Percentiles rank a stretch among this genome's conserved stretches.
Evolutionary conservation across 2,113 vertebrate species (phyloP).

Genomic region (Puntigrus tetrazona): DNA sequence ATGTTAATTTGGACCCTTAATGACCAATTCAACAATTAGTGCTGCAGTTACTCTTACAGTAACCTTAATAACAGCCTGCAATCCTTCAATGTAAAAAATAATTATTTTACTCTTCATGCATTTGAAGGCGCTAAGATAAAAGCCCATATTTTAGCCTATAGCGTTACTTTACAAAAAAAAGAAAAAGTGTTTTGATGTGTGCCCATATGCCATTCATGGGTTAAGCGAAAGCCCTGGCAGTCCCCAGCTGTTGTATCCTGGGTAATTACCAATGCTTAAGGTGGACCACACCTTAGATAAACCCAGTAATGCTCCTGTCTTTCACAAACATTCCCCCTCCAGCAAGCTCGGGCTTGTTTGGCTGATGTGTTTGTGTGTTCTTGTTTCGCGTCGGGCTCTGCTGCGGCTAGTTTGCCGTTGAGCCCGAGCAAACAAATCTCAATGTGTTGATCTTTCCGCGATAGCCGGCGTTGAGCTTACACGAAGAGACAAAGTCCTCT

Average conservation of each 20-base stretch:
- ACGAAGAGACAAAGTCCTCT: constrained; percentile 62
- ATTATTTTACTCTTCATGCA: neutral
- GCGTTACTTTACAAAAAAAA: neutral
- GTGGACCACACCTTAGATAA: constrained; percentile 95
- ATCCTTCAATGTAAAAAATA: no score
- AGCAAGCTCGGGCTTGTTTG: constrained; percentile 90
- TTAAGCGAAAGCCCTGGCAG: constrained; percentile 71
- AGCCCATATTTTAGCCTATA: neutral
- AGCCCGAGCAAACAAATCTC: constrained; percentile 75
- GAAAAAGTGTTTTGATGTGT: neutral
- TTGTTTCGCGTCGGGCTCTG: constrained; percentile 70
- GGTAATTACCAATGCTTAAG: constrained; percentile 87
- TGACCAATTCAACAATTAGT: neutral
- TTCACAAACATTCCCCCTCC: constrained; percentile 89
- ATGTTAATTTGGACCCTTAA: neutral
- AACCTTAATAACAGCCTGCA: neutral
- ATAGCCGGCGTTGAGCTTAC: constrained; percentile 59
- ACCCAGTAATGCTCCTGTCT: constrained; percentile 88
- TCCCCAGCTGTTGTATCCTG: constrained; percentile 78
- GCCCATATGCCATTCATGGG: constrained; percentile 39
- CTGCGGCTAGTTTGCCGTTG: constrained; percentile 76
- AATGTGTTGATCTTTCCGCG: constrained; percentile 76
- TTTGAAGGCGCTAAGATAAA: neutral
- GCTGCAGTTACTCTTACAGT: neutral
- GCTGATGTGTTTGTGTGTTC: constrained; percentile 69